A percentile compares a stretch with the other conserved stretches of the same genome.
Conservation (phyloP, 2,113 vertebrate species). For the Austrofundulus limnaeus region DNA sequence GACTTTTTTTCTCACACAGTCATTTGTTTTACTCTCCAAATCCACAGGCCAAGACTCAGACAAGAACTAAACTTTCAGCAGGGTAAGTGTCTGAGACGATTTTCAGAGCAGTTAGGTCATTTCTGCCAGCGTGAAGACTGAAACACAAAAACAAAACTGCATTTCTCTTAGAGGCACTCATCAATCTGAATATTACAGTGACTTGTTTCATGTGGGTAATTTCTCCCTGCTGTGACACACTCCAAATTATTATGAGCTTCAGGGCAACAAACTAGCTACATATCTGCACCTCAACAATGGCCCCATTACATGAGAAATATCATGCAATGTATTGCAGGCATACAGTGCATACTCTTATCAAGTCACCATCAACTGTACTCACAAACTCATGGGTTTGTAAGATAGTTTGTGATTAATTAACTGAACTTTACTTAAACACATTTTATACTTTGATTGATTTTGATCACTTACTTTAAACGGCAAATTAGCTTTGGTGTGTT, state of each 20-base stretch:
- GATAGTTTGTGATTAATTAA: no score
- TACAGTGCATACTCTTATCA: not conserved
- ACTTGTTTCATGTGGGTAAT: constrained; percentile 41
- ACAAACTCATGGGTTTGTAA: not conserved
- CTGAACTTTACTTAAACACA: no score
- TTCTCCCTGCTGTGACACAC: constrained; percentile 15
- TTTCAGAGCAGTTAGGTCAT: constrained; percentile 18
- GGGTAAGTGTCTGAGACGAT: constrained; percentile 35
- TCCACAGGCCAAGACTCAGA: no score
- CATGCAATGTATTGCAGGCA: not conserved
- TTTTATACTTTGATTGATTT: no score
- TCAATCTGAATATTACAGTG: constrained; percentile 38
- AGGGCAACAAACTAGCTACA: constrained; percentile 19
- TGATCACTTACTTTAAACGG: no score
- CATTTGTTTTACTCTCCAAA: no score
- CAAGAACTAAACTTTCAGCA: not conserved
- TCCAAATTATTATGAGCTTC: constrained; percentile 12
- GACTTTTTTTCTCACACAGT: no score
- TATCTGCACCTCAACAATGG: constrained; percentile 23
- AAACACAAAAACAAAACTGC: constrained; percentile 27
- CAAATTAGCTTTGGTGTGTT: no score
- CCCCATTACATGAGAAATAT: constrained; percentile 4
- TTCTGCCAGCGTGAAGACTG: constrained; percentile 14
- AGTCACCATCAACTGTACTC: constrained; percentile 1
- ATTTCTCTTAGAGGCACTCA: constrained; percentile 34